Evolutionary conservation across 2,888 invertebrate species (phyloP).

Genomic region (Ligdia adustata): DNA sequence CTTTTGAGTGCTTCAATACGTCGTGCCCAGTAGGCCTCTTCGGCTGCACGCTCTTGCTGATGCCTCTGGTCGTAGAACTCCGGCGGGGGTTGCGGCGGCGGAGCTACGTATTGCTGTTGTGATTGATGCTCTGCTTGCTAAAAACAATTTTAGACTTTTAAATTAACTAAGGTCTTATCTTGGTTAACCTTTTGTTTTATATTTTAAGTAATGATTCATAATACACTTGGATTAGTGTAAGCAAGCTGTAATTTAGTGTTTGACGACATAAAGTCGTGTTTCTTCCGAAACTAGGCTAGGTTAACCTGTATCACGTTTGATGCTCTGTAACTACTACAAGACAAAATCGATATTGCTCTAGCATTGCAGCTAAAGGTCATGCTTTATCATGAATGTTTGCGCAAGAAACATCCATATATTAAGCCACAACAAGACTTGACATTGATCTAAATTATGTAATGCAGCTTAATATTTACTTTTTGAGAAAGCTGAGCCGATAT

Average conservation of each 20-base stretch:
- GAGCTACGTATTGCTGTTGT: slow-evolving; percentile 45
- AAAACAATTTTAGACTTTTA: no score
- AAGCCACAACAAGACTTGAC: slow-evolving; percentile 55
- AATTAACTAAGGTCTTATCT: no score
- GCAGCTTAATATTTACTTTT: slow-evolving; percentile 70
- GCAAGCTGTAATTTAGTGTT: not conserved
- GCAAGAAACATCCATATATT: slow-evolving; percentile 28
- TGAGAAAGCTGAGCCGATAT: slow-evolving; percentile 72
- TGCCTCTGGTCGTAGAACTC: slow-evolving; percentile 57
- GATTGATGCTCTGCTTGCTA: slow-evolving; percentile 65
- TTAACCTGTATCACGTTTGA: slow-evolving; percentile 9
- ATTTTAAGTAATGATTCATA: no score
- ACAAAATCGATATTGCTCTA: not conserved
- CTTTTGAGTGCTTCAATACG: slow-evolving; percentile 72
- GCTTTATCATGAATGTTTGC: slow-evolving; percentile 23
- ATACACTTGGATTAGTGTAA: no score
- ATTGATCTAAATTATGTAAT: slow-evolving; percentile 82
- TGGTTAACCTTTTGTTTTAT: no score
- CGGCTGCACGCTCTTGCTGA: slow-evolving; percentile 63
- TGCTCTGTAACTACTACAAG: not conserved
- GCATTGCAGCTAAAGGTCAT: slow-evolving; percentile 16
- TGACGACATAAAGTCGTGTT: not conserved
- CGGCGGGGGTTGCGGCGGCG: slow-evolving; percentile 61
- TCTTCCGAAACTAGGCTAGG: not conserved
- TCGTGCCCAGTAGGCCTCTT: slow-evolving; percentile 75